Conservation (phyloP, 1,140 invertebrate species). For the Adelges cooleyi region DNA sequence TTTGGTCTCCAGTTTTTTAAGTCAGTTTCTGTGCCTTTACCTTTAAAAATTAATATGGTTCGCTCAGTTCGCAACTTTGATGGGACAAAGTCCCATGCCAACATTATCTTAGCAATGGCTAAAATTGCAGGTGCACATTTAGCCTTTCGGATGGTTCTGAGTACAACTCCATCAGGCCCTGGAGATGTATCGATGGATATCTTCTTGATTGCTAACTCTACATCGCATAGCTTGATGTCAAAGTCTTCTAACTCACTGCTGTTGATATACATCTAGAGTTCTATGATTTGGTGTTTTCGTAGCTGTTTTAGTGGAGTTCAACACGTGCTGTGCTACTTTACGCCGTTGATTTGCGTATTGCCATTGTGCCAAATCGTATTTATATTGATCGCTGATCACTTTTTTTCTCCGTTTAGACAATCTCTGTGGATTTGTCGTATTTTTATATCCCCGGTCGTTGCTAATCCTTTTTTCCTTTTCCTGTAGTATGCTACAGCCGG, state of each 20-base stretch:
- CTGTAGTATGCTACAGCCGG: background rate
- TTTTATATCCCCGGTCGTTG: background rate
- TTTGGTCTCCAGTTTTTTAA: background rate
- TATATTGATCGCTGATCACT: background rate
- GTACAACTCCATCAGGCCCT: background rate
- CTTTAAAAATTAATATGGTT: too few species aligned
- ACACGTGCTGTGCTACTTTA: background rate
- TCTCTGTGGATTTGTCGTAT: background rate
- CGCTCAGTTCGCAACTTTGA: background rate
- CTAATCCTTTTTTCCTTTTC: background rate
- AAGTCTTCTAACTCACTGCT: too few species aligned
- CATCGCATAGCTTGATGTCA: background rate
- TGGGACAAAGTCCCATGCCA: background rate
- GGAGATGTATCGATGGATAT: background rate
- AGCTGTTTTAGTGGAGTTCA: background rate
- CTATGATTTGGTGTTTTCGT: too few species aligned
- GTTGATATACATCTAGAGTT: too few species aligned
- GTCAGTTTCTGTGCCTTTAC: too few species aligned
- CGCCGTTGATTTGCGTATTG: background rate
- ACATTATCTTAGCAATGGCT: too few species aligned
- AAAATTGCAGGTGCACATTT: too few species aligned
- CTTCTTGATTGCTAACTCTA: background rate
- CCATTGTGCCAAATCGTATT: background rate
- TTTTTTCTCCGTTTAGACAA: background rate
- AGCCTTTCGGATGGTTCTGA: background rate